A percentile compares a stretch with the other conserved stretches of the same genome.
These are phyloP conservation scores for Heliconius cydno DNA, from an alignment of 2,888 invertebrate species.

Conservation along the genomic window DNA sequence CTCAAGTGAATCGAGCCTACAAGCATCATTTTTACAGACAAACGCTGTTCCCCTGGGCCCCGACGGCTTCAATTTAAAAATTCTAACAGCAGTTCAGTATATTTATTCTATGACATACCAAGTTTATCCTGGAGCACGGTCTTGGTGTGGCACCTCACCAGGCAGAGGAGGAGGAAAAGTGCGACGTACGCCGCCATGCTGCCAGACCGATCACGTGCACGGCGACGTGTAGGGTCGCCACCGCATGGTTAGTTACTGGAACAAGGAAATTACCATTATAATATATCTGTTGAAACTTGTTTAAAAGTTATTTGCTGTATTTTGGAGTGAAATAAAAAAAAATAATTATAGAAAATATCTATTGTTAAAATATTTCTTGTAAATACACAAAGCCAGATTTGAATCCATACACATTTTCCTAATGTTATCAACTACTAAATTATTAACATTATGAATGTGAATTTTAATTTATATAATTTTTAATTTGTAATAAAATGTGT, in stretches of 20 bases:
- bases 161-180: slow-evolving; percentile 71
- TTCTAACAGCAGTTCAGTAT: neutral
- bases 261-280: slow-evolving; percentile 32
- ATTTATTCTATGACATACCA: slow-evolving; percentile 60
- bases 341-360: no score
- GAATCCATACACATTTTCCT: no score
- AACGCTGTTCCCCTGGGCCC: no score
- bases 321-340: neutral
- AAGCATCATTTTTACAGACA: no score
- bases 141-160: slow-evolving; percentile 78
- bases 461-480: no score
- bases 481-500: no score
- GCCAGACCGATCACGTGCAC: slow-evolving; percentile 51
- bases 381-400: no score
- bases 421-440: no score
- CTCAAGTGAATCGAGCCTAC: no score
- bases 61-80: neutral
- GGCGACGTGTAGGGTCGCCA: slow-evolving; percentile 47
- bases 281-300: neutral
- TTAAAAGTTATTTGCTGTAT: neutral
- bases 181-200: slow-evolving; percentile 72
- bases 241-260: slow-evolving; percentile 55
- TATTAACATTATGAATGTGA: no score
- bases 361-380: no score
- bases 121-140: slow-evolving; percentile 76